Evolutionary conservation across 2,113 vertebrate genomes (phyloP).

Genomic region (Nerophis ophidion): DNA sequence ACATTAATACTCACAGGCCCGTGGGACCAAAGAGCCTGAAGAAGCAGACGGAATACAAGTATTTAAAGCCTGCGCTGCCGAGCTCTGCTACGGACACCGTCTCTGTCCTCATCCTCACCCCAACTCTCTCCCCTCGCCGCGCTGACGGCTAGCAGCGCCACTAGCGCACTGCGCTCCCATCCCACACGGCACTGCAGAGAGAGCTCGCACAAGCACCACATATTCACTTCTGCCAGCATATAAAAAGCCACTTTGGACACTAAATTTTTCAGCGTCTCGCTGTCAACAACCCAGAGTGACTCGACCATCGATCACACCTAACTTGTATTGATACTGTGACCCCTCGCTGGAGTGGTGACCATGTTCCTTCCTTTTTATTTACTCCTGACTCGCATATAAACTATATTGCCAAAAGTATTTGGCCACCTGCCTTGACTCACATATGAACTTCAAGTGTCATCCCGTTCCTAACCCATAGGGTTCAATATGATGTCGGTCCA

Average conservation of each 20-base stretch:
- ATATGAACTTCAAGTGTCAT: too few species aligned
- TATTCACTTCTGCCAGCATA: conserved; percentile 26
- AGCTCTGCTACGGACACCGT: conserved; percentile 65
- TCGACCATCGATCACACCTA: conserved; percentile 44
- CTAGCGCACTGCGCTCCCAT: conserved; percentile 49
- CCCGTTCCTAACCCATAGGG: too few species aligned
- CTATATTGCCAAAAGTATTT: too few species aligned
- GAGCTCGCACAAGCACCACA: conserved; percentile 38
- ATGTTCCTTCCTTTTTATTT: background rate
- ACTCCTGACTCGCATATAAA: background rate
- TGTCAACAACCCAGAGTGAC: conserved; percentile 41
- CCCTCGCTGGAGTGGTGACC: background rate
- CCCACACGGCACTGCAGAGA: conserved; percentile 62
- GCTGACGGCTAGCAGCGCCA: conserved; percentile 50
- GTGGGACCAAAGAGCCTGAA: conserved; percentile 70
- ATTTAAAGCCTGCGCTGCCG: conserved; percentile 62
- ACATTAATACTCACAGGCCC: conserved; percentile 67
- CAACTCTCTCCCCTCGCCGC: conserved; percentile 42
- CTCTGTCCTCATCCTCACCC: conserved; percentile 70
- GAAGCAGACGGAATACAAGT: conserved; percentile 75
- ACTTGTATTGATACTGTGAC: conserved; percentile 11
- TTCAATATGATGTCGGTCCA: too few species aligned
- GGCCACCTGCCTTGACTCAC: too few species aligned
- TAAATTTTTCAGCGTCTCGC: conserved; percentile 24
- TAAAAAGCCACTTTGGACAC: conserved; percentile 17